Base-by-base conservation (phyloP, 2,888 invertebrate species). In the Neria commutata region DNA sequence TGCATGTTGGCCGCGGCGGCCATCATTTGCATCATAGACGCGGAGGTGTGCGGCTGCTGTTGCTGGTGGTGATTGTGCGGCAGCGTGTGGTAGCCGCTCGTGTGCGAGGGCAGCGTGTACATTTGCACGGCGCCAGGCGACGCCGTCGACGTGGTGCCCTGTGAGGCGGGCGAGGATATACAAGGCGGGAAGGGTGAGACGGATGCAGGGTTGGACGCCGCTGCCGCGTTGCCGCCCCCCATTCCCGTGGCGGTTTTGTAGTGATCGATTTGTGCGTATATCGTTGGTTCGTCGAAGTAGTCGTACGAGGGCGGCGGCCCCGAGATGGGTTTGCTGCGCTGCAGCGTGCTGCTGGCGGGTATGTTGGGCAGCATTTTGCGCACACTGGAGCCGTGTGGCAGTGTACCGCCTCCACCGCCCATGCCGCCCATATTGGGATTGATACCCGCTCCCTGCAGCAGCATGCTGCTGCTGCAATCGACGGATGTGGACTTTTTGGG, bases 231-330 rank as follows among this genome's bases (percentile, higher is more conserved):
- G 17, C 62, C 59, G 6, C 62, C 56, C 29, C 54, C 62, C 56
- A 62, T 58, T 65, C 74, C 66, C 34, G 62, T 63, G 42, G 70
- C 53, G 69, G 85, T 83, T 66, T 86, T 85, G 69, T 84, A 85
- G 76, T 89, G 89, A 81, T 89, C 89, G 80, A 90, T 89, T 83
- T 89, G 89, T 61, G 90, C 89, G 80, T 90, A 89, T 75, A 89
- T 87, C 71, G 89, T 89, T 54, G 89, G 85, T 73, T 89, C 89
- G 69, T 88, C 88, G 63, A 81, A 82, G 68, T 82, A 82, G 67
- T 82, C 81, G 60, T 81, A 82, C 40, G 79, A 74, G 56, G 80
- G 80, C 63, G 80, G 80, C 58, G 73, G 78, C 42, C 19, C 42
- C 19, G 42, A 33, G 54, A n/a, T 73, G 48, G 70, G 72, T 64